Conservation (phyloP, 53 echinoderm and acorn worm genomes). For the Paracentrotus lividus region DNA sequence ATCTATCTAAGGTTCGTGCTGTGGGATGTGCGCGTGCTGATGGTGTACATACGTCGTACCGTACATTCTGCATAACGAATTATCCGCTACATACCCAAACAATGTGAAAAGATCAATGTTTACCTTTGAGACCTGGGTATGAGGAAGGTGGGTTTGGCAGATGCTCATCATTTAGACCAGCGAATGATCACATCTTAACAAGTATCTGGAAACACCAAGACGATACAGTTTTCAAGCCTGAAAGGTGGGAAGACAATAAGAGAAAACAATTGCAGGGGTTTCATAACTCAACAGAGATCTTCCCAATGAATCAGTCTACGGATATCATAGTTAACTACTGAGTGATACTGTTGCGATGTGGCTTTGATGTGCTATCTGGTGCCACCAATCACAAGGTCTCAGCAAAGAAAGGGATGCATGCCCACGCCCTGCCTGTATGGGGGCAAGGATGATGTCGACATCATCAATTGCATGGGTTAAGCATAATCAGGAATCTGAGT, state of each 20-base stretch:
- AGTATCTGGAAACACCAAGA: neutral
- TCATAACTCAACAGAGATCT: neutral
- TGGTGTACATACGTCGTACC: neutral
- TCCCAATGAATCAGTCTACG: constrained; percentile 20
- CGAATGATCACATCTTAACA: neutral
- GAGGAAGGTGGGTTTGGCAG: neutral
- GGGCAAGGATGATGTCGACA: neutral
- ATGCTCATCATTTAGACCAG: neutral
- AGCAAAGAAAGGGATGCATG: neutral
- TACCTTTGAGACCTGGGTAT: neutral
- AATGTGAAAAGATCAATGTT: neutral
- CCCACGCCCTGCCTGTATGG: constrained; percentile 13
- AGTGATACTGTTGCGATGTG: neutral
- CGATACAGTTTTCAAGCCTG: neutral
- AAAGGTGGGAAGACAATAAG: neutral
- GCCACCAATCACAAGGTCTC: neutral
- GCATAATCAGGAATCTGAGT: neutral
- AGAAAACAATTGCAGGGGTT: neutral
- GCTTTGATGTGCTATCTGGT: neutral
- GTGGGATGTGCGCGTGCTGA: neutral
- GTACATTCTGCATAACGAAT: neutral
- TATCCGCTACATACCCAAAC: neutral
- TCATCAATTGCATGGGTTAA: constrained; percentile 62
- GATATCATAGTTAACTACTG: neutral
- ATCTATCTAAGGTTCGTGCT: neutral